A percentile compares a stretch with the other conserved stretches of the same genome.
Evolutionary conservation across 2,797 vertebrate species (phyloP).

Genomic region (Ictinia mississippiensis): DNA sequence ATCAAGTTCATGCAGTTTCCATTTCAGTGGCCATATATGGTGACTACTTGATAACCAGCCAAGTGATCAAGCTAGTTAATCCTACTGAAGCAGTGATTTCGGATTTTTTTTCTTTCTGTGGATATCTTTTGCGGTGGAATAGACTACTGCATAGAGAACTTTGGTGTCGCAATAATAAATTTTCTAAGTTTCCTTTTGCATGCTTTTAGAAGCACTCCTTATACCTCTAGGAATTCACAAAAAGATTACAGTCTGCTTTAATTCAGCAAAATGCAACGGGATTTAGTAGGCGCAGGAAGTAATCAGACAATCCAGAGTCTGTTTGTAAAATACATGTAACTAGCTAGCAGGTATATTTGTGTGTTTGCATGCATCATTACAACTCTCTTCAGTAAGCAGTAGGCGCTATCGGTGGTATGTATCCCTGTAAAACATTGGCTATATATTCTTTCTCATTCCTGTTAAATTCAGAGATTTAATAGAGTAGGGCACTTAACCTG

Average conservation of each 20-base stretch:
- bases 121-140: neutral
- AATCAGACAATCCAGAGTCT: neutral
- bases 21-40: neutral
- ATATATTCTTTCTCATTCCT: neutral
- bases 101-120: neutral
- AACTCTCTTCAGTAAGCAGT: neutral
- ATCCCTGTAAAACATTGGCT: neutral
- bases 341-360: neutral
- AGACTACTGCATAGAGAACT: neutral
- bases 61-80: neutral
- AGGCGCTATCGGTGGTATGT: neutral
- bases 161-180: rapidly evolving
- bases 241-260: neutral
- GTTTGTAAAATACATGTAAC: neutral
- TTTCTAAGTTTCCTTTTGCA: neutral
- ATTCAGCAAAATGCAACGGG: neutral
- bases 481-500: neutral
- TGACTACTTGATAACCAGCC: neutral
- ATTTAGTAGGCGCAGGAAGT: neutral
- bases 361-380: neutral
- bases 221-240: neutral
- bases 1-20: neutral
- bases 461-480: neutral
- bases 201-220: neutral
- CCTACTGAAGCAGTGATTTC: neutral